A percentile compares a stretch with the other conserved stretches of the same genome.
These are phyloP conservation scores for Enteromius paludinosus DNA, from an alignment of 2,797 vertebrate species.

Conservation along the genomic window DNA sequence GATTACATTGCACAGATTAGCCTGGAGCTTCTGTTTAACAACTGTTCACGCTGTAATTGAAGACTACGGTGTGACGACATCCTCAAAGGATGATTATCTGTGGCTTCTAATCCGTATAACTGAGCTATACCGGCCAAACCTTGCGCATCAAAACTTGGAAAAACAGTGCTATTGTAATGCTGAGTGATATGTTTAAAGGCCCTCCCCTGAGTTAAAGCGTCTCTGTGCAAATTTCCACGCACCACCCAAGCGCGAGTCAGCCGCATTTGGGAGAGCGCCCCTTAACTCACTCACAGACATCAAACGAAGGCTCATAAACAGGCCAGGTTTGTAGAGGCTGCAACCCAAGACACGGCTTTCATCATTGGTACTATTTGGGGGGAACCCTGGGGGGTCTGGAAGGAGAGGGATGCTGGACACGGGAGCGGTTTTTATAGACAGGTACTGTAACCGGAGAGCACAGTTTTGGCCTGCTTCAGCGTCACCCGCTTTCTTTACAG, in stretches of 20 bases:
- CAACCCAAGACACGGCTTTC: conserved; percentile 56
- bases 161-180: neutral
- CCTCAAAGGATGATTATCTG: neutral
- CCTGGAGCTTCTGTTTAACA: conserved; percentile 20
- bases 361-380: conserved; percentile 45
- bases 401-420: conserved; percentile 43
- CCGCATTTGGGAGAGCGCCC: conserved; percentile 30
- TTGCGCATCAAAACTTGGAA: neutral
- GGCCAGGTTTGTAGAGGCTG: conserved; percentile 54
- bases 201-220: conserved; percentile 19
- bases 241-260: conserved; percentile 37
- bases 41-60: neutral
- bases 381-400: conserved; percentile 50
- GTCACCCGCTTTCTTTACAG: conserved; percentile 64
- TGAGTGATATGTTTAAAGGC: conserved; percentile 26
- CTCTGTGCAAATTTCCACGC: conserved; percentile 28
- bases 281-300: conserved; percentile 57
- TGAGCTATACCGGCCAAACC: neutral
- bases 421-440: conserved; percentile 61
- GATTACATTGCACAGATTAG: conserved; percentile 38
- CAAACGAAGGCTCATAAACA: conserved; percentile 57
- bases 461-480: conserved; percentile 40
- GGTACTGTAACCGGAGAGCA: conserved; percentile 64
- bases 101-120: neutral
- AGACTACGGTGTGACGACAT: neutral